Evolutionary conservation across 2,113 vertebrate genomes (phyloP).

Genomic region (Orycteropus afer): DNA sequence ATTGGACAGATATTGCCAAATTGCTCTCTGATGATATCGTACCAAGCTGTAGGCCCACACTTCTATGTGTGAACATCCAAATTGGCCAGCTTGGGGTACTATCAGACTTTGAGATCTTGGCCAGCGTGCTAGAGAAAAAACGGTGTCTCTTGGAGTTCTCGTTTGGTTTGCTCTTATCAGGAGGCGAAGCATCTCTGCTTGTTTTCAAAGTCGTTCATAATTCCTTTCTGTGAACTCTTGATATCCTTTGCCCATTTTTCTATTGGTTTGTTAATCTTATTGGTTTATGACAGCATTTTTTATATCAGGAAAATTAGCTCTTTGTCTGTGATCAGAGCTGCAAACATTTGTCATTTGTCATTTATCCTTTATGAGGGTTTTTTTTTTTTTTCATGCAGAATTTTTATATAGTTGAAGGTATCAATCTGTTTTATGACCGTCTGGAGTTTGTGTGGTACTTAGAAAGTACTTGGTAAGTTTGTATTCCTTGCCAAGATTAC

Average conservation of each 20-base stretch:
- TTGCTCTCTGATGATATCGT: neutral
- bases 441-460: conserved; percentile 31
- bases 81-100: rapidly evolving
- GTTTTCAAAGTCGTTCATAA: neutral
- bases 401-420: neutral
- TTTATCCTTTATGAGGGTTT: neutral
- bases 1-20: neutral
- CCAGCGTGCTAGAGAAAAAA: neutral
- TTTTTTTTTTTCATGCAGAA: neutral
- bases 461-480: conserved; percentile 52
- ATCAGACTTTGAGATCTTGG: neutral
- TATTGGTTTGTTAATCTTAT: neutral
- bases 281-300: conserved; percentile 43
- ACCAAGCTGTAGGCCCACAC: neutral
- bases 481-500: neutral
- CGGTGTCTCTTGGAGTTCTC: rapidly evolving
- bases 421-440: conserved; percentile 53
- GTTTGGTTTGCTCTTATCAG: neutral
- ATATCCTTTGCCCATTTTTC: conserved; percentile 25
- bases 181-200: neutral
- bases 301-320: conserved; percentile 51
- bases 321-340: conserved; percentile 49
- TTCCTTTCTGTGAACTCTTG: neutral
- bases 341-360: conserved; percentile 24
- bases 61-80: rapidly evolving